Conservation (phyloP, 2,888 invertebrate genomes). For the Dromius quadrimaculatus region DNA sequence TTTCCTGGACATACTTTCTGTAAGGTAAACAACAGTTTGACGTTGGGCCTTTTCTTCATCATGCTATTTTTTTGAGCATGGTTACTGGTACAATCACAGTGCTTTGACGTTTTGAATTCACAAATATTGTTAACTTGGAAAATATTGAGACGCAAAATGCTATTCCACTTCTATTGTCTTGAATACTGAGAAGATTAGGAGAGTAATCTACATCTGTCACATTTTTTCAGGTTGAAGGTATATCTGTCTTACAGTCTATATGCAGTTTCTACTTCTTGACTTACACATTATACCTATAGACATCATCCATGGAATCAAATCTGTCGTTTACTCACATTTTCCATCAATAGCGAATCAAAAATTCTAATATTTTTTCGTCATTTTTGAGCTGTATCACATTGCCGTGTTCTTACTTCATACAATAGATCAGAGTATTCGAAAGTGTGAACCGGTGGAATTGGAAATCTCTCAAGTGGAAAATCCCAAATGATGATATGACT, state of each 20-base stretch:
- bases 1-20: slow-evolving; percentile 12
- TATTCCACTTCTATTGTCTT: slow-evolving; percentile 9
- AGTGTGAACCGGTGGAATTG: no score
- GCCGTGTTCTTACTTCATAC: no score
- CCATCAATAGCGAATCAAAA: slow-evolving; percentile 10
- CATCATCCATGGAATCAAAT: slow-evolving; percentile 7
- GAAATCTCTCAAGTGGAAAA: no score
- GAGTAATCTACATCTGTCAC: slow-evolving; percentile 21
- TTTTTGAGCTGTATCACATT: no score
- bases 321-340: slow-evolving; percentile 22
- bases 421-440: no score
- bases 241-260: slow-evolving; percentile 18
- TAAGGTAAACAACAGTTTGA: slow-evolving; percentile 23
- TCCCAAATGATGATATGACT: no score
- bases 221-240: slow-evolving; percentile 11
- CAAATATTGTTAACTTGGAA: neutral
- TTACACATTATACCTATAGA: no score
- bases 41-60: neutral
- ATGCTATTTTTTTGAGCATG: neutral
- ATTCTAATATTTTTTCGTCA: no score
- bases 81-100: slow-evolving; percentile 8
- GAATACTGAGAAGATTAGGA: neutral
- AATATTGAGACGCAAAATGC: slow-evolving; percentile 23
- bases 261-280: no score
- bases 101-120: slow-evolving; percentile 10